Evolutionary conservation across 2,888 invertebrate genomes (phyloP).

Genomic region (Crocallis elinguaria): DNA sequence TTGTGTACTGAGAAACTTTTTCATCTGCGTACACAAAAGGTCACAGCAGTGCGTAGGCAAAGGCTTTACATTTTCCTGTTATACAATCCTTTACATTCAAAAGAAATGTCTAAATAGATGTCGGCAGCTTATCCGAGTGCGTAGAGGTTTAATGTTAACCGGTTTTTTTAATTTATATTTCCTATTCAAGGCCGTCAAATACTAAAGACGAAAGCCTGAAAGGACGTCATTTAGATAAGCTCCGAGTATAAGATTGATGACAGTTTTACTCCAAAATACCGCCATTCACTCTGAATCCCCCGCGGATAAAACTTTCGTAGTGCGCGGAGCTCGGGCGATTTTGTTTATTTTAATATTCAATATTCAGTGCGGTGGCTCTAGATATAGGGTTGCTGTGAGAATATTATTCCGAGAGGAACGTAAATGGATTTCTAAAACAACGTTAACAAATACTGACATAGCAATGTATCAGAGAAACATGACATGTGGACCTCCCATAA

Average conservation of each 20-base stretch:
- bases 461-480: constrained; percentile 14
- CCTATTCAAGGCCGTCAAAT: constrained; percentile 55
- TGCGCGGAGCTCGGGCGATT: constrained; percentile 35
- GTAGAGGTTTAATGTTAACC: constrained; percentile 17
- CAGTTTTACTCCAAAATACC: constrained; percentile 53
- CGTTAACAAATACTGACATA: constrained; percentile 28
- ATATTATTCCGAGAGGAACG: constrained; percentile 14
- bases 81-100: constrained; percentile 23
- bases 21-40: constrained; percentile 21
- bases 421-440: constrained; percentile 10
- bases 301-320: constrained; percentile 54
- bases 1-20: constrained; percentile 13
- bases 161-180: constrained; percentile 49
- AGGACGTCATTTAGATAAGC: constrained; percentile 59
- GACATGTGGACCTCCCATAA: constrained; percentile 5
- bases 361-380: constrained; percentile 11
- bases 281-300: constrained; percentile 57
- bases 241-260: constrained; percentile 71
- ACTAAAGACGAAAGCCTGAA: constrained; percentile 57
- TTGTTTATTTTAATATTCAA: constrained; percentile 27
- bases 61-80: constrained; percentile 1
- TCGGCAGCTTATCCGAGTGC: constrained; percentile 8
- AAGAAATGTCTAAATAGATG: constrained; percentile 5
- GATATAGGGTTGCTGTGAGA: constrained; percentile 11
- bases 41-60: constrained; percentile 14